Evolutionary conservation across 2,888 invertebrate species (phyloP), one percentile per base, ranked within the genome.

Genomic region (Desoria tigrina): DNA sequence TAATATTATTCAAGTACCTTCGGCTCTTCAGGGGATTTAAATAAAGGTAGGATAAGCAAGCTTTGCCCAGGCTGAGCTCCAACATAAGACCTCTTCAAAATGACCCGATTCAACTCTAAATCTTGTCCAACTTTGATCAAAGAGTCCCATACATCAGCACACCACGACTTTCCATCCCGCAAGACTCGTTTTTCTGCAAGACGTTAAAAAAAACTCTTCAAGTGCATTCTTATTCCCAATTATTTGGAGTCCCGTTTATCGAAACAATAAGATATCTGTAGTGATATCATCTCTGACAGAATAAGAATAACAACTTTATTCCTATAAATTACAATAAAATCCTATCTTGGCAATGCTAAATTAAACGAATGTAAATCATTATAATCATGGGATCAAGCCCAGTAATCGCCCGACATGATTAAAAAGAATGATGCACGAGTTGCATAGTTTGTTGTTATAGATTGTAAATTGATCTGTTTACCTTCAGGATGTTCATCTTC

Each of bases 51-150:
- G 21, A 74, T 72, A 27, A 76, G 72, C 26, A 71, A 65, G 62
- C 66, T 69, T 69, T 76, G 76, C 27, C 74, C 76, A 42, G 76
- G 76, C 56, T 76, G 76, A 28, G 76, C 76, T 42, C 76, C 76
- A 42, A 74, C 74, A 57, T 76, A 74, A 16, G 73, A 70, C 28
- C 76, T 69, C 65, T 70, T 73, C 26, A 73, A 61, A 32, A 74
- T 65, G 7, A 72, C 68, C 57, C 69, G 60, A 55, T 73, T 73
- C 51, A 76, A 42, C 62, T 73, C 73, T 60, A 76, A 55, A 63
- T 73, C 72, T 68, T 76, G 72, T 28, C 69, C 71, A 56, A 66
- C 65, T 62, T 63, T 72, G 49, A 74, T 73, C 32, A 74, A 57
- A 42, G 71, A 67, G 61, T 76, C 76, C 73, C 72, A 74, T 14